These are phyloP conservation scores for Sphaerophoria taeniata DNA, from an alignment of 2,888 invertebrate species.

Conservation along the genomic window DNA sequence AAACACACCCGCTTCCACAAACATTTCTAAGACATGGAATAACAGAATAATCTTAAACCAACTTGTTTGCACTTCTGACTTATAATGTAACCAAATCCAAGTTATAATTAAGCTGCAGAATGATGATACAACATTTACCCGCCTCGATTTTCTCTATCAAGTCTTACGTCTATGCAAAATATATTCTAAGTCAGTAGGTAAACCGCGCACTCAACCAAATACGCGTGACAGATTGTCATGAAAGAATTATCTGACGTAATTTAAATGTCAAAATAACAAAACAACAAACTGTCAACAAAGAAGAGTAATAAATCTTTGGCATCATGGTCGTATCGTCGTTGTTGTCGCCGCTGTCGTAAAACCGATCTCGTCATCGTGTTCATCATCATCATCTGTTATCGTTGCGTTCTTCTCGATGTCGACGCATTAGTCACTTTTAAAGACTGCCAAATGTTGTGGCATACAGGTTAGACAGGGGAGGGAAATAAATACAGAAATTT, in stretches of 20 bases:
- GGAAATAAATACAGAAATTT: background rate
- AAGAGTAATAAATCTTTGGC: constrained; percentile 65
- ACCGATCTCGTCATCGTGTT: constrained; percentile 50
- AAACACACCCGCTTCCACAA: constrained; percentile 67
- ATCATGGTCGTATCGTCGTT: constrained; percentile 8
- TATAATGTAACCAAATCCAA: constrained; percentile 26
- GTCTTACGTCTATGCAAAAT: constrained; percentile 31
- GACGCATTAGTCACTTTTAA: constrained; percentile 59
- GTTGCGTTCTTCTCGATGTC: constrained; percentile 43
- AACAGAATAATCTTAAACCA: constrained; percentile 46
- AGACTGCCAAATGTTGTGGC: constrained; percentile 13
- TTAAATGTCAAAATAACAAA: constrained; percentile 71
- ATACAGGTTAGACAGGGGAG: constrained; percentile 23
- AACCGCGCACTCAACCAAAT: constrained; percentile 35
- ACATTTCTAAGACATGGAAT: constrained; percentile 54
- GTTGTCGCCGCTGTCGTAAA: background rate
- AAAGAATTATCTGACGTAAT: constrained; percentile 74
- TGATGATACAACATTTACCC: constrained; percentile 52
- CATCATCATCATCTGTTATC: constrained; percentile 32
- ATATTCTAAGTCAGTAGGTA: constrained; percentile 26
- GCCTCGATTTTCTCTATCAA: background rate
- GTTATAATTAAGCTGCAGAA: constrained; percentile 14
- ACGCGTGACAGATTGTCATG: constrained; percentile 67
- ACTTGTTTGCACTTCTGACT: constrained; percentile 52
- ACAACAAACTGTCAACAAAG: constrained; percentile 61